Evolutionary conservation across 1,140 invertebrate species (phyloP), one percentile per base, ranked within the genome.

Genomic region (Apis laboriosa): DNA sequence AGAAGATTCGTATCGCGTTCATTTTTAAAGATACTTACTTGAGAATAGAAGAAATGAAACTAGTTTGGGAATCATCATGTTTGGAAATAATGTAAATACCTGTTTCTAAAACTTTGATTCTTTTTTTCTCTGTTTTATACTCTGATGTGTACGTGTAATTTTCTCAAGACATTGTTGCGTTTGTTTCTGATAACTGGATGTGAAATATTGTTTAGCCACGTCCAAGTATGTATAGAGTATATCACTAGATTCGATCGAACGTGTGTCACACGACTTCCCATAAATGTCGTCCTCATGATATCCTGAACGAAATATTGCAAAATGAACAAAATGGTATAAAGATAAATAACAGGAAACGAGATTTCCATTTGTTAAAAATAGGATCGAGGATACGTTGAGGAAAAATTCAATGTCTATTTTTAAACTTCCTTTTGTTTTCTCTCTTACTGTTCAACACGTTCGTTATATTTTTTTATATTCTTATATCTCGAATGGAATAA

Each of bases 41-140:
- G 68, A 68, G 19, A 73, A 67, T n/a, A 81, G 28, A n/a, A 86
- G 19, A 4, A 86, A 66, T 21, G 66, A 17, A 68, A 85, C 76
- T 9, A 64, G 51, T 58, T 72, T 79, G 24, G 15, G 61, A 70
- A 24, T 9, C 86, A 88, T 88, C 51, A 11, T 73, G 34, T 34
- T 34, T 34, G 67, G 1, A 56, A 60, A 28, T 64, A 64, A 68
- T 13, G 55, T 28, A 28, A 56, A 11, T 28, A 28, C 61, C 13
- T 15, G 61, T 24, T n/a, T n/a, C n/a, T 17, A 43, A 4, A 3
- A 43, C 15, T 19, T 2, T 9, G 43, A 51, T 73, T 21, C 49
- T 19, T 17, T 17, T 67, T 60, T 21, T 43, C n/a, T 9, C 28
- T 67, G 34, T 49, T 60, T 70, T 74, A 15, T 21, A 19, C 15